Percentiles rank a stretch among this genome's conserved stretches.
These are phyloP conservation scores for Chrysaora quinquecirrha DNA, from an alignment of 30 jellyfish, hydroid and myxozoan genomes.

Conservation along the genomic window DNA sequence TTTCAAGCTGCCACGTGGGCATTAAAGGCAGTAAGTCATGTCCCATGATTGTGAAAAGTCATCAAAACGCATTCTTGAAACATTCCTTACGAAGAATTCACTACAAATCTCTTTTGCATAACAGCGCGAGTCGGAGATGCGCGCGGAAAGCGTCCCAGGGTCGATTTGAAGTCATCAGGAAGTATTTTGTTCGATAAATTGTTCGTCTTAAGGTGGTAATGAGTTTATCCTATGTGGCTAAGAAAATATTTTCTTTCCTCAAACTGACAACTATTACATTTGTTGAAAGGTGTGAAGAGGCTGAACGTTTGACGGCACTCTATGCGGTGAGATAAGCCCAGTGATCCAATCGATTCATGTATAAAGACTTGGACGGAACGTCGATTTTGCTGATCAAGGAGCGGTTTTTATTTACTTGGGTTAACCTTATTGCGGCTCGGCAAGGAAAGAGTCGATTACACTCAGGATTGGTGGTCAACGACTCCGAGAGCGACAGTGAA, in stretches of 20 bases:
- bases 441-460: slow-evolving; percentile 56
- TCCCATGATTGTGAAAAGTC: no score
- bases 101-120: slow-evolving; percentile 67
- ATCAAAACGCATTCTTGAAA: no score
- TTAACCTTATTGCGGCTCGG: slow-evolving; percentile 29
- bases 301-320: slow-evolving; percentile 60
- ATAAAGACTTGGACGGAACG: slow-evolving; percentile 14
- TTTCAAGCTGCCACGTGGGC: not conserved
- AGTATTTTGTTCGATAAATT: slow-evolving; percentile 66
- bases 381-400: slow-evolving; percentile 54
- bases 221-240: slow-evolving; percentile 72
- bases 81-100: no score
- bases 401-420: slow-evolving; percentile 21
- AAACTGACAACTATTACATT: slow-evolving; percentile 65
- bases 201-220: slow-evolving; percentile 70
- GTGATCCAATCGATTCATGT: slow-evolving; percentile 48
- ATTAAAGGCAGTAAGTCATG: no score
- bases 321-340: slow-evolving; percentile 66
- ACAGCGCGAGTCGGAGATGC: slow-evolving; percentile 66
- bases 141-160: slow-evolving; percentile 80
- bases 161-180: slow-evolving; percentile 72
- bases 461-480: slow-evolving; percentile 38
- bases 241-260: slow-evolving; percentile 73
- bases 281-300: slow-evolving; percentile 81
- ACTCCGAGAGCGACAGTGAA: slow-evolving; percentile 40